Percentiles rank a stretch among this genome's conserved stretches.
Evolutionary conservation across 2,888 invertebrate genomes (phyloP).

Genomic region (Lasioglossum leucozonium): DNA sequence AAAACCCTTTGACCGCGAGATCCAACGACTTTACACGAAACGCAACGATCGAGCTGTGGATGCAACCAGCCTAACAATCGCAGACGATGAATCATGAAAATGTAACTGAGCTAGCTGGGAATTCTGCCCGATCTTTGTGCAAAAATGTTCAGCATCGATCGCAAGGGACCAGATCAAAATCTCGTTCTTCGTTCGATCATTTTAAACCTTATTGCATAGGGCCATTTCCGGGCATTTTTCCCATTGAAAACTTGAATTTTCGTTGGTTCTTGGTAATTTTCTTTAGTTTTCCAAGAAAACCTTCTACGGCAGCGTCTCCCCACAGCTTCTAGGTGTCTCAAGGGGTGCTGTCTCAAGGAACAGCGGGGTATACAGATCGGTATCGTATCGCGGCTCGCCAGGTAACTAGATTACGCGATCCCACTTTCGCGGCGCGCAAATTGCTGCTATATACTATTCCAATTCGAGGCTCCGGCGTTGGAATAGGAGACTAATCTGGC

Average conservation of each 20-base stretch:
- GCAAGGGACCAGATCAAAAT: too few species aligned
- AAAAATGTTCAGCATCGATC: too few species aligned
- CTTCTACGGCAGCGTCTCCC: background rate
- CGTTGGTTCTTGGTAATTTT: background rate
- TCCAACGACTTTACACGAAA: background rate
- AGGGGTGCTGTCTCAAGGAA: conserved; percentile 18
- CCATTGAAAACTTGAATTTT: too few species aligned
- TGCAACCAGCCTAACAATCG: background rate
- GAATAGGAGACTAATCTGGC: conserved; percentile 60
- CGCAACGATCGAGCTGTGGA: background rate
- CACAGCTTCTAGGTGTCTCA: background rate
- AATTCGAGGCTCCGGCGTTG: conserved; percentile 47
- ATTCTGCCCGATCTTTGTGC: background rate
- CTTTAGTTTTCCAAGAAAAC: background rate
- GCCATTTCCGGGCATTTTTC: too few species aligned
- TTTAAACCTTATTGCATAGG: too few species aligned
- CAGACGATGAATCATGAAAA: background rate
- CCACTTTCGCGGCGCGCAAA: conserved; percentile 67
- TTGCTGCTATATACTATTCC: conserved; percentile 60
- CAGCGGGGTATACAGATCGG: conserved; percentile 49
- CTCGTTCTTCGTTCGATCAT: too few species aligned
- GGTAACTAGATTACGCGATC: conserved; percentile 71
- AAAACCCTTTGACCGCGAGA: background rate
- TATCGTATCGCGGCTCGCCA: conserved; percentile 56
- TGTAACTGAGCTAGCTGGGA: background rate